Conservation (phyloP, 2,797 vertebrate species). For the Nyctalus aviator region DNA sequence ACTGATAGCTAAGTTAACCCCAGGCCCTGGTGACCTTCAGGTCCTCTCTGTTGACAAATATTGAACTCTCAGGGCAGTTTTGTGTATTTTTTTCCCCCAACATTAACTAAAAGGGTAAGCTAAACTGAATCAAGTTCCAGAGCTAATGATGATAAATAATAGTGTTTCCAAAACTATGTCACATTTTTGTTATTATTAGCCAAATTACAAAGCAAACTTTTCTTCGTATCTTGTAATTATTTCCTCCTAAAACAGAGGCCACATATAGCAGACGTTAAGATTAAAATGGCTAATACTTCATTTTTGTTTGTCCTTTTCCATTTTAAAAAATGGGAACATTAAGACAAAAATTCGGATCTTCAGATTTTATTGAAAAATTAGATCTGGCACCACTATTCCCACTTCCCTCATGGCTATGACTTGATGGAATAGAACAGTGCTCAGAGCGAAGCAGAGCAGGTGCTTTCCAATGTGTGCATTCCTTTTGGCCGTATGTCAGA, state of each 20-base stretch:
- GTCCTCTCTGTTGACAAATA: background rate
- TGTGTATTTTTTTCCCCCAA: slow-evolving; percentile 9
- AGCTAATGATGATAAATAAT: slow-evolving; percentile 38
- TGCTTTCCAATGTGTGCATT: background rate
- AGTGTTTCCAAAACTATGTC: slow-evolving; percentile 14
- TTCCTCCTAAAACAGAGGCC: background rate
- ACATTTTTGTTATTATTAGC: slow-evolving; percentile 6
- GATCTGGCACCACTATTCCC: background rate
- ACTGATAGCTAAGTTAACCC: background rate
- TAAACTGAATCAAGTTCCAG: slow-evolving; percentile 1
- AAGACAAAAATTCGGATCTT: background rate
- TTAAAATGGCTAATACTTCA: background rate
- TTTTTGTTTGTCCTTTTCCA: background rate
- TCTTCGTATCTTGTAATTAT: background rate
- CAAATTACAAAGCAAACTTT: background rate
- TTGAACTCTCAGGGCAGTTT: background rate
- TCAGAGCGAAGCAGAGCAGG: background rate
- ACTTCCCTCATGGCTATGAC: background rate
- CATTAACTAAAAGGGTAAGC: slow-evolving; percentile 17
- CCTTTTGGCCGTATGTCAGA: background rate
- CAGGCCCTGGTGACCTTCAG: background rate
- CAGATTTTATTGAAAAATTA: slow-evolving; percentile 5
- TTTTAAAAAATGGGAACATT: slow-evolving; percentile 13
- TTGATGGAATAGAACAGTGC: background rate
- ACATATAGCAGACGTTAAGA: background rate